Base-by-base conservation (phyloP, 2,888 invertebrate species). In the Callyntrura sp. region DNA sequence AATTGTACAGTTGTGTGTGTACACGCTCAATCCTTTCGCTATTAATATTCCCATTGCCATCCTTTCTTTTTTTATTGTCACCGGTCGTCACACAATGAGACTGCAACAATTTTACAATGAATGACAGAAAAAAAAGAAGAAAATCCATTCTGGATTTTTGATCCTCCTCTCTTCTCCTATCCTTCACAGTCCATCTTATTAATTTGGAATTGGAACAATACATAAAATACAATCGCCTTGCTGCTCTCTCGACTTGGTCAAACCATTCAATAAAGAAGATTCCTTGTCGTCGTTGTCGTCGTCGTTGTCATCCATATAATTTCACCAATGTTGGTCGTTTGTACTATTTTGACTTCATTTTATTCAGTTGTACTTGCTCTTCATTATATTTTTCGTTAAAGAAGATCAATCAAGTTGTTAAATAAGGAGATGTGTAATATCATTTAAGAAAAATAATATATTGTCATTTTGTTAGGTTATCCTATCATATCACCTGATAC, bases 381-480 rank as follows among this genome's bases (percentile, higher is more conserved):
- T 14, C 51, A 51, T 35, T 35, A 35, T 35, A 35, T 35, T 35
- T 35, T 35, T 35, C 35, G 35, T 35, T 35, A 68, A 17, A 68
- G 43, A 11, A 35, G 68, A 68, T 68, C 68, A 68, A 68, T 68
- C 68, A 68, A 68, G 43, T 43, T 68, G 68, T 35, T 68, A 43
- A 68, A 43, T 68, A 68, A 43, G 68, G 68, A 68, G 68, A 68
- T 62, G 62, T 62, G 62, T 62, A 62, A 62, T 62, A 62, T 57
- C 17, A 17, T 62, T 62, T 8, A 62, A 62, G 62, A 23, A 62
- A 20, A 23, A 62, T 8, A 62, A 62, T 23, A 51, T 51, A 57
- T 4, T 8, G 9, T 11, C 68, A n/a, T 68, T 68, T 68, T 8
- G 43, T 25, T 28, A 28, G 65, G 65, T 65, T 43, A 68, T 68